Evolutionary conservation across 2,113 vertebrate species (phyloP), one percentile per base, ranked within the genome.

Genomic region (Nothobranchius kuhntae): DNA sequence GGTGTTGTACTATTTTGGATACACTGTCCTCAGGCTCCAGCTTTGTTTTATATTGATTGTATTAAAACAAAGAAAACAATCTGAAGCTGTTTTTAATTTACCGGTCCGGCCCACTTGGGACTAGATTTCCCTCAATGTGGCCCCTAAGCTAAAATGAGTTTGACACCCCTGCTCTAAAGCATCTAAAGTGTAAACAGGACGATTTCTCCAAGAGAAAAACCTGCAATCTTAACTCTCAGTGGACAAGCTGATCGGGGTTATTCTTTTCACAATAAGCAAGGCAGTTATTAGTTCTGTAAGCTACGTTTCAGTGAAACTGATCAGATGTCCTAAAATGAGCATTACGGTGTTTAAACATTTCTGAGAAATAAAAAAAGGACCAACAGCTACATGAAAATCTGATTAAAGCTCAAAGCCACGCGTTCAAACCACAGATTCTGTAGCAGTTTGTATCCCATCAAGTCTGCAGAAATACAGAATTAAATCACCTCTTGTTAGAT

Each of bases 261-360:
- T 53, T 63, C 51, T 47, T 48, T 38, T 56, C 51, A 48, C 50
- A 38, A 30, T 26, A 50, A 71, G 9, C 61, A 88, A 87, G 83
- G 87, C 83, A 87, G 62, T 59, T 82, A n/a, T 55, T 70, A 77
- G 81, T 74, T 40, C 53, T 78, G 44, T 63, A 86, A 82, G 85
- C 85, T 82, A 78, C 60, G 56, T 83, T 61, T 75, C 52, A 53
- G 68, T 77, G 53, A 61, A 65, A 55, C 5, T 68, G 59, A 77
- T 55, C 54, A 60, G 56, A 36, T 21, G 66, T 63, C 61, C 64
- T 56, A 47, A 69, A 80, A 69, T 0, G 71, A 68, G 45, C 35
- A 4, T 69, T 61, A 8, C 3, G n/a, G 54, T 8, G 44, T 61
- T 61, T 42, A 46, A 53, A 71, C 1, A 30, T 30, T 30, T 30